A percentile compares a stretch with the other conserved stretches of the same genome.
phyloP scores from a whole-genome alignment of 2,888 invertebrate species.

The Pseudeuparius sepicola region DNA sequence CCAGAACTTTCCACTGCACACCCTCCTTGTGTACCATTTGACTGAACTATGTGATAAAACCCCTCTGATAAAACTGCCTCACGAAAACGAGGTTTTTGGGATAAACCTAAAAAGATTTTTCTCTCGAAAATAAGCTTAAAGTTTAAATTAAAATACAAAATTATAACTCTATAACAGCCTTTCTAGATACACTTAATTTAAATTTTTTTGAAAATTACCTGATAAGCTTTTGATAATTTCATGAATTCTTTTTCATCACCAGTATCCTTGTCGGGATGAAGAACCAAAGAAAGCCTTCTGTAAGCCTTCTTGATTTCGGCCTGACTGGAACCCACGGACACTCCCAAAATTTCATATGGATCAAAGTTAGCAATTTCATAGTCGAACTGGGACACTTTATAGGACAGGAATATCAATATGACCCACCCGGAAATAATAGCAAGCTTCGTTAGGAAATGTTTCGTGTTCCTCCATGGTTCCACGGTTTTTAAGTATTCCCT shows the following conservation, averaged over 20 bases:
- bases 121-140: too few species aligned
- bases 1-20: too few species aligned
- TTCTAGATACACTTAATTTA: too few species aligned
- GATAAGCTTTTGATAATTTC: conserved; percentile 87
- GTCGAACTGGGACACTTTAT: conserved; percentile 93
- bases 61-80: too few species aligned
- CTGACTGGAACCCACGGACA: conserved; percentile 79
- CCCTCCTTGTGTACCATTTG: too few species aligned
- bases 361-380: conserved; percentile 99
- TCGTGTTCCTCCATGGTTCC: conserved; percentile 81
- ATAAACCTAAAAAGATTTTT: too few species aligned
- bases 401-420: conserved; percentile 67
- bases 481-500: conserved; percentile 68
- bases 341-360: conserved; percentile 90
- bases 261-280: conserved; percentile 96
- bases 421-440: conserved; percentile 76
- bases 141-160: too few species aligned
- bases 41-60: too few species aligned
- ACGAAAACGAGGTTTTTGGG: too few species aligned
- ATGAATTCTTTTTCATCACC: conserved; percentile 97
- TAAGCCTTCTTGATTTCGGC: conserved; percentile 93
- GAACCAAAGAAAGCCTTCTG: conserved; percentile 80
- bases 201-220: conserved; percentile 53
- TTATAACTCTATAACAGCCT: too few species aligned
- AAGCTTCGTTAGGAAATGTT: conserved; percentile 69